These are phyloP conservation scores for Patella pellucida DNA, from an alignment of 2,888 invertebrate species.

Conservation along the genomic window DNA sequence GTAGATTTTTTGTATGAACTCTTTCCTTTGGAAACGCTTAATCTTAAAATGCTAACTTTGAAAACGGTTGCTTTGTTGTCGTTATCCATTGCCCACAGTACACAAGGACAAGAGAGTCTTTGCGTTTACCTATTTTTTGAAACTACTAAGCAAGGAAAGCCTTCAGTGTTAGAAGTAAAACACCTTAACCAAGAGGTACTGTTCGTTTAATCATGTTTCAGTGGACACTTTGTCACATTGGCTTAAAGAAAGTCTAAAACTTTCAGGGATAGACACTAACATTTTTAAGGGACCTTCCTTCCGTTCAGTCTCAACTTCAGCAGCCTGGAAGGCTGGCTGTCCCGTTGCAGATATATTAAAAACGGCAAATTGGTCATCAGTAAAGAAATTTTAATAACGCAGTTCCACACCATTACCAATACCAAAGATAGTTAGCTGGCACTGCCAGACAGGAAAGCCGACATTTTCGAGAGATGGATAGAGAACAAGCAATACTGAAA, in stretches of 20 bases:
- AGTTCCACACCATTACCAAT: neutral
- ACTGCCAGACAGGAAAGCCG: too few relatives aligned
- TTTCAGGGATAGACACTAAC: conserved; percentile 18
- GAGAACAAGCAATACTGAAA: too few relatives aligned
- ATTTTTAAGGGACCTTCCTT: conserved; percentile 24
- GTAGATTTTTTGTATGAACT: neutral
- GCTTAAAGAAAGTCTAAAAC: neutral
- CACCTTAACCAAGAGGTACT: conserved; percentile 9
- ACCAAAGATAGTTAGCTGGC: too few relatives aligned
- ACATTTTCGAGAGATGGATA: too few relatives aligned
- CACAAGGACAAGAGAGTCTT: too few relatives aligned
- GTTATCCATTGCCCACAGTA: neutral
- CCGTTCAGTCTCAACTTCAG: conserved; percentile 14
- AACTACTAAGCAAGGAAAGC: conserved; percentile 15
- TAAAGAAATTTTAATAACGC: conserved; percentile 20
- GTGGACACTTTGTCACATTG: too few relatives aligned
- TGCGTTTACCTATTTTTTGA: too few relatives aligned
- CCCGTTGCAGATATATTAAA: conserved; percentile 5
- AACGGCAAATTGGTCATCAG: conserved; percentile 24
- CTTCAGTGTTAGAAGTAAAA: neutral
- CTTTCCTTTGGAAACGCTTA: neutral
- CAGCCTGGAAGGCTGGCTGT: conserved; percentile 2
- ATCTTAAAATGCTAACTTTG: neutral
- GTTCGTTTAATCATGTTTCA: too few relatives aligned
- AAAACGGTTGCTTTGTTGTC: neutral